Conservation (phyloP, 2,888 invertebrate genomes). For the Cephonodes hylas region DNA sequence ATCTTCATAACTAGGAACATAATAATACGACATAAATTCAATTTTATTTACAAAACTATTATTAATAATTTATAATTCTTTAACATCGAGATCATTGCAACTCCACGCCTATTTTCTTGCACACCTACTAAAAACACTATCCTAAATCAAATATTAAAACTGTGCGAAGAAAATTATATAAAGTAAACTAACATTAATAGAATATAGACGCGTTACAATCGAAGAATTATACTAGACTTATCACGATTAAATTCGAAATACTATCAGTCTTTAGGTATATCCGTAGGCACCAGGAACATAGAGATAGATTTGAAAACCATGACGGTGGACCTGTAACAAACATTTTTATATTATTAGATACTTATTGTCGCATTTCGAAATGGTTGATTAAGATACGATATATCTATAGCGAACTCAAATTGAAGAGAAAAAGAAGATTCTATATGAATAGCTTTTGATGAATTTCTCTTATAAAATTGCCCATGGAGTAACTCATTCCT, state of each 20-base stretch:
- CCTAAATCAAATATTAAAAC: slow-evolving; percentile 26
- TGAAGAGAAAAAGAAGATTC: too few species aligned
- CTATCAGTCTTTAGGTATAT: slow-evolving; percentile 69
- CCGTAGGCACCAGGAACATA: slow-evolving; percentile 51
- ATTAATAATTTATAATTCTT: slow-evolving; percentile 28
- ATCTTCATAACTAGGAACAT: slow-evolving; percentile 14
- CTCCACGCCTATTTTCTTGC: slow-evolving; percentile 26
- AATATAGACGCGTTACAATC: slow-evolving; percentile 17
- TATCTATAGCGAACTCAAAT: too few species aligned
- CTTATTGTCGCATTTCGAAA: too few species aligned
- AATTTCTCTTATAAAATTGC: too few species aligned
- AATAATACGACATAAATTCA: slow-evolving; percentile 23
- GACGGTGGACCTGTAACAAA: slow-evolving; percentile 52
- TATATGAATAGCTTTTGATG: too few species aligned
- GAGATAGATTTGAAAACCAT: slow-evolving; percentile 38
- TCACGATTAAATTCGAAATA: slow-evolving; percentile 62
- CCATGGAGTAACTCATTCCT: too few species aligned
- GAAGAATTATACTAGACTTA: slow-evolving; percentile 37
- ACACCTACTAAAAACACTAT: slow-evolving; percentile 36
- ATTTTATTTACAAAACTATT: slow-evolving; percentile 27
- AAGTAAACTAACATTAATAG: slow-evolving; percentile 18
- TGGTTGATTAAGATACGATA: too few species aligned
- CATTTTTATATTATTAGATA: not conserved
- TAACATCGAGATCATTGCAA: slow-evolving; percentile 42
- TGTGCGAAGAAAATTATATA: slow-evolving; percentile 19